Base-by-base conservation (phyloP, 2,888 invertebrate genomes). In the Ophonus ardosiacus region DNA sequence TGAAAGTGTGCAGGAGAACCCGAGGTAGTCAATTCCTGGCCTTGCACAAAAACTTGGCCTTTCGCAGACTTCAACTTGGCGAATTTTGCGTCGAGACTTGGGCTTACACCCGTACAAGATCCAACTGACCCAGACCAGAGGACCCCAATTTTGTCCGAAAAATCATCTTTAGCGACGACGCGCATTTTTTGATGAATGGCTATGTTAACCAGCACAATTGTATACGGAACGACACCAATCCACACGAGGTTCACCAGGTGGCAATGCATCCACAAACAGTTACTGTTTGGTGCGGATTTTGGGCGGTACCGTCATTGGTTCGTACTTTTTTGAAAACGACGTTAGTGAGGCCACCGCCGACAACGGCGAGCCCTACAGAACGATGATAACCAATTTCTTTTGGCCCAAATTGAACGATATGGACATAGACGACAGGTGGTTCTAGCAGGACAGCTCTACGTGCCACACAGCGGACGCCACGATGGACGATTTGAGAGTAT, bases 341-440 rank as follows among this genome's bases (percentile, higher is more conserved):
- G 85, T 85, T 82, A 76, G 80, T 68, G 71, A 82, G 76, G 65
- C 82, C 85, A 82, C 82, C 78, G 63, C 61, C 76, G 71, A 74
- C 80, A 86, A 86, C 85, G 80, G 80, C 80, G 80, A 86, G 83
- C 80, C 78, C 76, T 86, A 86, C 79, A 86, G 85, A 86, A 81
- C 81, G 81, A 86, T 86, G 84, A 86, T 86, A 86, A 86, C 79
- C 61, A 61, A 86, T 86, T 86, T 43, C n/a, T n/a, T n/a, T n/a
- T n/a, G n/a, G n/a, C n/a, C n/a, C n/a, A n/a, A n/a, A n/a, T n/a
- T n/a, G n/a, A n/a, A n/a, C n/a, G n/a, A n/a, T n/a, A n/a, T 40
- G 6, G 5, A 7, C 40, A 40, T 40, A 7, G 7, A 40, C 40
- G 40, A 40, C 7, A 7, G 40, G 40, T 40, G 7, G 5, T 7